These are phyloP conservation scores for Syritta pipiens DNA, from an alignment of 2,888 invertebrate species.

Conservation along the genomic window DNA sequence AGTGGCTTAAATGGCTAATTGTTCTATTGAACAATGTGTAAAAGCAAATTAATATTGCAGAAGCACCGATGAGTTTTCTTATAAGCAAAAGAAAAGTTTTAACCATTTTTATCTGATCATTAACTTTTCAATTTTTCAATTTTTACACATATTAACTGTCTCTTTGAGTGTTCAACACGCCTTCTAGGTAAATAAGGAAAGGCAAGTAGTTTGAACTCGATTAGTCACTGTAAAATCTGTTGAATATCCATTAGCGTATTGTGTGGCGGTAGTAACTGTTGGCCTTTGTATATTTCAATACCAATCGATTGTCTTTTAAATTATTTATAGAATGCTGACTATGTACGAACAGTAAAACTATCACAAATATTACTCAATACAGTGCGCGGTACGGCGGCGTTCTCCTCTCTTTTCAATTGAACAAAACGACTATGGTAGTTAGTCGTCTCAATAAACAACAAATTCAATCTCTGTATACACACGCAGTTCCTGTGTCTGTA, in stretches of 20 bases:
- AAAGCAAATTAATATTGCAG: too few species aligned
- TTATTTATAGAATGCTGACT: constrained; percentile 47
- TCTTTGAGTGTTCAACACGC: too few species aligned
- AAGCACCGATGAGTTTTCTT: too few species aligned
- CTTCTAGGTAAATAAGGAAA: not conserved
- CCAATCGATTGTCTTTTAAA: constrained; percentile 37
- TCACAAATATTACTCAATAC: constrained; percentile 46
- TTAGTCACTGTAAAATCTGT: constrained; percentile 23
- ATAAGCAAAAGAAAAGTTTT: too few species aligned
- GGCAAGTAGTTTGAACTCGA: not conserved
- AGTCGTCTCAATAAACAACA: constrained; percentile 33
- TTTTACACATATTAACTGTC: too few species aligned
- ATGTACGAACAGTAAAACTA: constrained; percentile 36
- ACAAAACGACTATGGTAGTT: constrained; percentile 39
- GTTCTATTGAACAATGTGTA: too few species aligned
- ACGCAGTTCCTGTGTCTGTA: not conserved
- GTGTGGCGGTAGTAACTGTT: not conserved
- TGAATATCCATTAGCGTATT: not conserved
- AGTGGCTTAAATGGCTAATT: too few species aligned
- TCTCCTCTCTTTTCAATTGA: constrained; percentile 10
- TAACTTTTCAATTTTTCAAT: too few species aligned
- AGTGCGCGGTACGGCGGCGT: constrained; percentile 40
- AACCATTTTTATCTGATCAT: too few species aligned
- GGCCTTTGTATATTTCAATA: constrained; percentile 30
- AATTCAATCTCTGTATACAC: not conserved